phyloP scores from a whole-genome alignment of 2,797 vertebrate genomes.

The Micromesistius poutassou region DNA sequence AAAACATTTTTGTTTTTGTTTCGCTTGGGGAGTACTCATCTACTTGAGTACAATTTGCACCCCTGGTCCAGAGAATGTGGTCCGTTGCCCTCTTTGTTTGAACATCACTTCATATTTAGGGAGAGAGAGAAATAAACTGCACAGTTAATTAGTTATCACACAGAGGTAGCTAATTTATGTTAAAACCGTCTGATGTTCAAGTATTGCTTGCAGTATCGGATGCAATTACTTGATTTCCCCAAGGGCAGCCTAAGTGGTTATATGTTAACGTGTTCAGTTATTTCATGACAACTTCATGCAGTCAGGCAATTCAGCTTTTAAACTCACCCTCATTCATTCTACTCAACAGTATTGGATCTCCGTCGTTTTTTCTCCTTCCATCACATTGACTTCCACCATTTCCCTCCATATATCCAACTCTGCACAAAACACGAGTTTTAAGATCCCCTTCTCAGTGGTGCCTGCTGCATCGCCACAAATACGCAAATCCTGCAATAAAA shows the following conservation, averaged over 20 bases:
- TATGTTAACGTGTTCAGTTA: not conserved
- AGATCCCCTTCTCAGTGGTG: not conserved
- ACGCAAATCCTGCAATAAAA: conserved; percentile 31
- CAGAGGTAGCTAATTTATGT: not conserved
- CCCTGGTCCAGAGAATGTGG: too few species aligned
- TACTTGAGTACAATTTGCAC: too few species aligned
- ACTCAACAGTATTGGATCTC: conserved; percentile 1
- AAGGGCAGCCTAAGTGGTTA: not conserved
- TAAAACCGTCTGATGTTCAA: not conserved
- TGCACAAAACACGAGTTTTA: conserved; percentile 9
- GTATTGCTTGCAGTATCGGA: not conserved
- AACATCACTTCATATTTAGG: not conserved
- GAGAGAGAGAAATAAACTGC: not conserved
- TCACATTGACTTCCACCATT: not conserved
- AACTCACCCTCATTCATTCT: not conserved
- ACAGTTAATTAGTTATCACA: not conserved
- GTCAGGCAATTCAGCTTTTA: not conserved
- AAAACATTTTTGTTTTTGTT: too few species aligned
- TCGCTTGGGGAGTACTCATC: too few species aligned
- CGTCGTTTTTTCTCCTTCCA: not conserved
- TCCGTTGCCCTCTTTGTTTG: not conserved
- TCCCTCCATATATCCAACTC: not conserved
- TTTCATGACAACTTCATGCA: not conserved
- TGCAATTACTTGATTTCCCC: not conserved
- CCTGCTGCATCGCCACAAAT: conserved; percentile 9